These are phyloP conservation scores for Dromius quadrimaculatus DNA, from an alignment of 2,888 invertebrate genomes.

Conservation along the genomic window DNA sequence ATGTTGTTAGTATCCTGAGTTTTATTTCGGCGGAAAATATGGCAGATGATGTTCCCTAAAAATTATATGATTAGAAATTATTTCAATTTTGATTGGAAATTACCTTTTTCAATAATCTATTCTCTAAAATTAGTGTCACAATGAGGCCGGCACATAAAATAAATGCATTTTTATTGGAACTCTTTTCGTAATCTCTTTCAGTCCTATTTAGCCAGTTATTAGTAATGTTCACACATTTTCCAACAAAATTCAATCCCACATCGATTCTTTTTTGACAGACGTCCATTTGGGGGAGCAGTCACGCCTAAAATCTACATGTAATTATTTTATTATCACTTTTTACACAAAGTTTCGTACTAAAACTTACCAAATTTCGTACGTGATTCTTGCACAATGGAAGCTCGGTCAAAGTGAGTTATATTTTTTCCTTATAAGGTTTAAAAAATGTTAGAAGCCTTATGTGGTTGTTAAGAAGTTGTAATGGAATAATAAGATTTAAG, in stretches of 20 bases:
- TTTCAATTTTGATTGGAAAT: neutral
- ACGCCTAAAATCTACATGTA: slow-evolving; percentile 1
- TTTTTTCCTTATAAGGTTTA: no score
- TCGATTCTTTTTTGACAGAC: neutral
- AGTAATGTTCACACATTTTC: slow-evolving; percentile 4
- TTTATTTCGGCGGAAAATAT: slow-evolving; percentile 50
- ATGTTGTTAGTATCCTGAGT: slow-evolving; percentile 40
- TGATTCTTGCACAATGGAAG: neutral
- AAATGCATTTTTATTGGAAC: neutral
- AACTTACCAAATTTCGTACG: neutral
- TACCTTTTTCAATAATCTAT: neutral
- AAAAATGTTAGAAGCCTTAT: no score
- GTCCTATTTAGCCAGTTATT: neutral
- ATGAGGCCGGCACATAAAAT: neutral
- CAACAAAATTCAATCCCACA: neutral
- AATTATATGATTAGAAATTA: neutral
- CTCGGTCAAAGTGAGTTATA: no score
- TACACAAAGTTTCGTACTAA: neutral
- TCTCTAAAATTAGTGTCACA: neutral
- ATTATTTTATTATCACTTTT: neutral
- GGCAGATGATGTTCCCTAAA: slow-evolving; percentile 41
- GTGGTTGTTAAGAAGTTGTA: no score
- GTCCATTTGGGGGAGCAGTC: neutral
- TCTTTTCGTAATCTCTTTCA: neutral
- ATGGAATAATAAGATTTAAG: no score